These are phyloP conservation scores for Anas capensis DNA, from an alignment of 2,797 vertebrate species.

Conservation along the genomic window DNA sequence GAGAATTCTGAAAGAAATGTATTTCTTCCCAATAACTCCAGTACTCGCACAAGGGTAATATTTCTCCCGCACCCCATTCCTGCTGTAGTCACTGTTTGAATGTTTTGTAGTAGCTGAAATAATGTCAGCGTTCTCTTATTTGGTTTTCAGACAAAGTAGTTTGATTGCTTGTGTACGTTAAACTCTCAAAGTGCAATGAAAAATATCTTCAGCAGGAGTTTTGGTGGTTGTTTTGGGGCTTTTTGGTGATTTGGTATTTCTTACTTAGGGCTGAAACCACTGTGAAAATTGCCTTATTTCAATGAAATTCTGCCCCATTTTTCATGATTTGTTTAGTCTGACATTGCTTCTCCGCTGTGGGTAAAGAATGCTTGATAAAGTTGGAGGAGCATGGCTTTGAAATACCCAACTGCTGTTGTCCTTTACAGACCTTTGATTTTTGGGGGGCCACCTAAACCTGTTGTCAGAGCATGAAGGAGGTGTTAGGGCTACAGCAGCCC, in stretches of 20 bases:
- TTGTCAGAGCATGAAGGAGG: background rate
- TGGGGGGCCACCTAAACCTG: background rate
- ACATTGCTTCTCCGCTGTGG: background rate
- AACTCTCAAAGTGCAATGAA: background rate
- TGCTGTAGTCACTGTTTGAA: background rate
- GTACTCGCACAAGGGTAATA: accelerated
- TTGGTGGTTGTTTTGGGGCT: background rate
- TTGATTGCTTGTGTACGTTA: background rate
- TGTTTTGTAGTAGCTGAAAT: background rate
- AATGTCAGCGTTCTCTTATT: background rate
- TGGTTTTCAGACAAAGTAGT: background rate
- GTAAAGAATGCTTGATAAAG: background rate
- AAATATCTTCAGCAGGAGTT: background rate
- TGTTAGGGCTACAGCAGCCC: background rate
- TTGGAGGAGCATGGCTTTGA: background rate
- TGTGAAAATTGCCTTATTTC: background rate
- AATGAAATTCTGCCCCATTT: background rate
- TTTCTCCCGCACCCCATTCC: background rate
- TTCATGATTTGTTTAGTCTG: background rate
- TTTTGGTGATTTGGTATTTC: background rate
- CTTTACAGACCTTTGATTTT: background rate
- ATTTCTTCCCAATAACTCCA: background rate
- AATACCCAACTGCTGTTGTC: background rate
- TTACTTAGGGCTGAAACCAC: background rate
- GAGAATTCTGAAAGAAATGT: background rate